Percentiles rank a stretch among this genome's conserved stretches.
Evolutionary conservation across 2,797 vertebrate species (phyloP).

Genomic region (Eidolon dupreanum): DNA sequence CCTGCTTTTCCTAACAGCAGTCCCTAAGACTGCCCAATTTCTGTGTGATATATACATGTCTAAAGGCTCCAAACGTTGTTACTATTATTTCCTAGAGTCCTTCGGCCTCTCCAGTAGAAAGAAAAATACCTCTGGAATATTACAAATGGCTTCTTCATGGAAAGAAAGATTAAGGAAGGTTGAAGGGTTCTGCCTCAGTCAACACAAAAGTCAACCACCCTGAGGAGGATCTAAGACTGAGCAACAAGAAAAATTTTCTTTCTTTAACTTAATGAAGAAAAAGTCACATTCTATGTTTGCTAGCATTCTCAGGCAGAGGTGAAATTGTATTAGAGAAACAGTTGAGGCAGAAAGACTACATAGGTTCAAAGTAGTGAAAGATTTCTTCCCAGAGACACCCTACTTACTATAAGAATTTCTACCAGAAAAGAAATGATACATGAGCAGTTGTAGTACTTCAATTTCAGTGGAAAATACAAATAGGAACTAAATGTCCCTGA

Average conservation of each 20-base stretch:
- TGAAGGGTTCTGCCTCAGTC: not conserved
- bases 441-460: not conserved
- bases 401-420: not conserved
- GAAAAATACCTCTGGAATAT: constrained; percentile 3
- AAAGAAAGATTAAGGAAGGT: not conserved
- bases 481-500: not conserved
- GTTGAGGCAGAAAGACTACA: not conserved
- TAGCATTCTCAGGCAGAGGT: constrained; percentile 5
- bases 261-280: not conserved
- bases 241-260: constrained; percentile 21
- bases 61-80: not conserved
- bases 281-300: constrained; percentile 19
- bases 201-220: not conserved
- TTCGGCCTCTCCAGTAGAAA: constrained; percentile 26
- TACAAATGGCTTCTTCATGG: constrained; percentile 37
- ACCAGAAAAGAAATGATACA: not conserved
- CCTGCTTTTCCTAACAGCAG: constrained; percentile 10
- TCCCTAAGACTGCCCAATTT: not conserved
- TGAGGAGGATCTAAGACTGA: constrained; percentile 14
- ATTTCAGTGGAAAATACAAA: not conserved
- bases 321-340: constrained; percentile 34
- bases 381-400: not conserved
- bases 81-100: not conserved
- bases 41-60: not conserved
- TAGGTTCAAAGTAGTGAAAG: constrained; percentile 1